Conservation (phyloP, 2,888 invertebrate genomes). For the Latrodectus hesperus region DNA sequence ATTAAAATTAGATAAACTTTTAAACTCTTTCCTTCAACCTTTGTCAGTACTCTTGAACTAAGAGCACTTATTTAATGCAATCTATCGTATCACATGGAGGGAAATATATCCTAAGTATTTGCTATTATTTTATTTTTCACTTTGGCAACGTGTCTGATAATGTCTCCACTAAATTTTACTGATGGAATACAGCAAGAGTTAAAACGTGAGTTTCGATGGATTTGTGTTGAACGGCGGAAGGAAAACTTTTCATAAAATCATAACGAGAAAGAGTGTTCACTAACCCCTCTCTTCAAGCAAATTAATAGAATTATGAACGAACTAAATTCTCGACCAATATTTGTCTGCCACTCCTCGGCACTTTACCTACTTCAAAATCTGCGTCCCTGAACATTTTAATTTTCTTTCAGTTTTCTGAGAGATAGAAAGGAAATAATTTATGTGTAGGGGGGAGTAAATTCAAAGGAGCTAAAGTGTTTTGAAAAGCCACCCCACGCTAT, state of each 20-base stretch:
- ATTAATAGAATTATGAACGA: constrained; percentile 34
- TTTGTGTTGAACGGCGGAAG: background rate
- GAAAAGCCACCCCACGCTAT: constrained; percentile 22
- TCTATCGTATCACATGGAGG: too few species aligned
- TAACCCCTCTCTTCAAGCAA: background rate
- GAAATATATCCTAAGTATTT: too few species aligned
- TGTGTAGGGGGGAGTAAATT: background rate
- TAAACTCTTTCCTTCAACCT: too few species aligned
- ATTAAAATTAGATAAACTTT: too few species aligned
- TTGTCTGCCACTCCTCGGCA: constrained; percentile 31
- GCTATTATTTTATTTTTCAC: too few species aligned
- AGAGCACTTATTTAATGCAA: too few species aligned
- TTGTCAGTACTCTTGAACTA: too few species aligned
- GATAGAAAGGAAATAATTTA: constrained; percentile 33
- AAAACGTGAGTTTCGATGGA: background rate
- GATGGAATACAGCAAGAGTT: background rate
- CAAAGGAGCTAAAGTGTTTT: constrained; percentile 37
- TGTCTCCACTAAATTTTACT: too few species aligned
- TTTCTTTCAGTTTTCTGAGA: constrained; percentile 19
- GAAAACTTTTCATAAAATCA: background rate
- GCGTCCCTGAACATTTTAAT: constrained; percentile 41
- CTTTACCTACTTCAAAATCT: constrained; percentile 28
- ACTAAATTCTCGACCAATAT: constrained; percentile 28
- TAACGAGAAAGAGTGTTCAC: background rate
- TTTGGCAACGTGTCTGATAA: too few species aligned